phyloP scores from a whole-genome alignment of 1,140 invertebrate species.

The Araneus ventricosus region DNA sequence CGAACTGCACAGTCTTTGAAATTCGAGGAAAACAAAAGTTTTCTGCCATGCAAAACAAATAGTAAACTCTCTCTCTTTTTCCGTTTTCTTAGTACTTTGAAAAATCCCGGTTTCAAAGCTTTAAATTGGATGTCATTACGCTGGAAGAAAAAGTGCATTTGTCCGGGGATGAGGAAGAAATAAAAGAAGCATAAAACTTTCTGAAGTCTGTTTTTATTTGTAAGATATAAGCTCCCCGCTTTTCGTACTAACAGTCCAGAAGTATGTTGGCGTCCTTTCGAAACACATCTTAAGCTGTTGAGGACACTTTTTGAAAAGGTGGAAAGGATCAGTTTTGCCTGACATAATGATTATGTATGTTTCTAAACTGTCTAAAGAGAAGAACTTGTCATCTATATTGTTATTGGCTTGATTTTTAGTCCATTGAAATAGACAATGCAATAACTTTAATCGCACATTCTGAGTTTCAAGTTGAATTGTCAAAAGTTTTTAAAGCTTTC shows the following conservation, averaged over 20 bases:
- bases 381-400: too few species aligned
- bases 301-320: not conserved
- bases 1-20: not conserved
- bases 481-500: too few species aligned
- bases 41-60: not conserved
- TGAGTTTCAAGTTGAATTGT: too few species aligned
- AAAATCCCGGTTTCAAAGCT: conserved; percentile 8
- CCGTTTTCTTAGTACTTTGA: not conserved
- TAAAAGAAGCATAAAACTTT: not conserved
- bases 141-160: not conserved
- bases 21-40: not conserved
- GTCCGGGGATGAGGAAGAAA: not conserved
- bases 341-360: too few species aligned
- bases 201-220: not conserved
- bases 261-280: not conserved
- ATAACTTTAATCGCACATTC: too few species aligned
- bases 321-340: too few species aligned
- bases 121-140: conserved; percentile 35
- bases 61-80: not conserved
- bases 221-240: not conserved
- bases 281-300: not conserved
- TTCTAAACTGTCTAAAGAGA: too few species aligned
- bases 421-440: too few species aligned
- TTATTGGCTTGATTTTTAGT: too few species aligned
- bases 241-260: not conserved